Evolutionary conservation across 2,797 vertebrate genomes (phyloP).

Genomic region (Hirundo rustica): DNA sequence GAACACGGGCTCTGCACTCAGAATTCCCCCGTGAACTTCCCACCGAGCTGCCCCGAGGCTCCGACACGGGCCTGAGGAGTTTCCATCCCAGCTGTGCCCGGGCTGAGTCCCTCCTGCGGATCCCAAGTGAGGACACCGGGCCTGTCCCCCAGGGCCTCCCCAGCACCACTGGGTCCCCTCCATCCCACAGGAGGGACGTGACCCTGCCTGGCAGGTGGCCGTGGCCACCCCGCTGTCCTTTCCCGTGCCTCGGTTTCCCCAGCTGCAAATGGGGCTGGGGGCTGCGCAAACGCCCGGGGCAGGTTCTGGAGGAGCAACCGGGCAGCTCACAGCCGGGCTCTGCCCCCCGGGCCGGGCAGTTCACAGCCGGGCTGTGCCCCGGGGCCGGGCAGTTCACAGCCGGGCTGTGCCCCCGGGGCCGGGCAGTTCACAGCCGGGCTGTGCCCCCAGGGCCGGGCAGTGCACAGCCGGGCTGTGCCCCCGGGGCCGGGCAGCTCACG

Average conservation of each 20-base stretch:
- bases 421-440: background rate
- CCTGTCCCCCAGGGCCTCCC: accelerated
- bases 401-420: too few species aligned
- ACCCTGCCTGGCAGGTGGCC: background rate
- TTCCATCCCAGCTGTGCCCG: background rate
- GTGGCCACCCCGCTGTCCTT: accelerated
- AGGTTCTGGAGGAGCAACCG: background rate
- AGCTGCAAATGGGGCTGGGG: background rate
- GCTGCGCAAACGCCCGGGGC: accelerated
- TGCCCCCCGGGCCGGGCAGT: too few species aligned
- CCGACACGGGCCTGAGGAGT: accelerated
- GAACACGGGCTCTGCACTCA: accelerated
- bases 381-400: too few species aligned
- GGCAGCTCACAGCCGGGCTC: too few species aligned
- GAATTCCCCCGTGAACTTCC: background rate
- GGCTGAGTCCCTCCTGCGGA: accelerated
- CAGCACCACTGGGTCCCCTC: background rate
- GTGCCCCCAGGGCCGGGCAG: too few species aligned
- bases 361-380: too few species aligned
- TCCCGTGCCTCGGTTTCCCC: background rate
- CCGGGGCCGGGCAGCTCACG: background rate
- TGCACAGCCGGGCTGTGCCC: too few species aligned
- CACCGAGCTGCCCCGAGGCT: accelerated
- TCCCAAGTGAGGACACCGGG: accelerated
- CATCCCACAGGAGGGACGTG: background rate